Evolutionary conservation across 2,113 vertebrate species (phyloP).

Genomic region (Eubucco bourcierii): DNA sequence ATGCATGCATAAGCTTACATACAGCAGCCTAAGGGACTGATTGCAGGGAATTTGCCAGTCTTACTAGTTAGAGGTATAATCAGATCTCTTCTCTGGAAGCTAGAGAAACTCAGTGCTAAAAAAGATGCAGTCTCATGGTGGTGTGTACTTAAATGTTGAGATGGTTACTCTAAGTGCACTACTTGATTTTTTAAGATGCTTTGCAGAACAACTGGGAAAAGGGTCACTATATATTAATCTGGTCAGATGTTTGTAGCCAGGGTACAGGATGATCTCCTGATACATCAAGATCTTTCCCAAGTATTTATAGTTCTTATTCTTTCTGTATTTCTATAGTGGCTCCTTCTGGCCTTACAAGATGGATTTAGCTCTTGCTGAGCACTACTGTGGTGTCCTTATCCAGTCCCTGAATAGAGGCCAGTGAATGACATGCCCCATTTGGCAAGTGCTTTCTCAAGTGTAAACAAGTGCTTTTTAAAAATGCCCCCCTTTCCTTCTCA

Average conservation of each 20-base stretch:
- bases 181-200: not conserved
- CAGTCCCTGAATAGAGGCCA: not conserved
- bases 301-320: not conserved
- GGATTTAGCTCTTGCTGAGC: not conserved
- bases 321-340: not conserved
- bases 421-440: conserved; percentile 39
- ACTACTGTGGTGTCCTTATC: not conserved
- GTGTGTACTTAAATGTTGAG: not conserved
- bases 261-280: not conserved
- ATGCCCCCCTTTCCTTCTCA: not conserved
- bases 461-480: not conserved
- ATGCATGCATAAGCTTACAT: not conserved
- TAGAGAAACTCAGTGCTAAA: not conserved
- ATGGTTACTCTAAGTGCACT: not conserved
- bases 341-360: not conserved
- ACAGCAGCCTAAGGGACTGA: not conserved
- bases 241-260: not conserved
- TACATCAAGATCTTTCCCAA: not conserved
- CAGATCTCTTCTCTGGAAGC: not conserved
- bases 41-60: not conserved
- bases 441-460: conserved; percentile 43
- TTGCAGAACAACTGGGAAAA: not conserved
- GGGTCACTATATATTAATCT: not conserved
- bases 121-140: not conserved
- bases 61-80: not conserved